A percentile compares a stretch with the other conserved stretches of the same genome.
These are phyloP conservation scores for Pristis pectinata DNA, from an alignment of 2,797 vertebrate species.

Conservation along the genomic window DNA sequence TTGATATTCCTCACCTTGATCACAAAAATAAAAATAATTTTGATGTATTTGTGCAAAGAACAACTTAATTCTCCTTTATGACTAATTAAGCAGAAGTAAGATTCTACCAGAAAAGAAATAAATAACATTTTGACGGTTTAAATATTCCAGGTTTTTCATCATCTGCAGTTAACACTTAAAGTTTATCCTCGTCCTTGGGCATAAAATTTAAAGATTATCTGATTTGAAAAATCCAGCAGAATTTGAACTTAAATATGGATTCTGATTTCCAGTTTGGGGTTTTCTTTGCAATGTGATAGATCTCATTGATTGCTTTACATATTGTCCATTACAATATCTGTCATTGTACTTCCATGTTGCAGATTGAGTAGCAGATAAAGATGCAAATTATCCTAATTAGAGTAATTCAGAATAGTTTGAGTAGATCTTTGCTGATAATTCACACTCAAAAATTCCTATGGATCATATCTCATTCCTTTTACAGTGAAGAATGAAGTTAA, in stretches of 20 bases:
- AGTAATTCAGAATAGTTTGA: neutral
- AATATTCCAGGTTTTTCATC: neutral
- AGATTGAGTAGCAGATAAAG: neutral
- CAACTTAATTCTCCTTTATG: neutral
- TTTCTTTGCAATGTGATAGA: neutral
- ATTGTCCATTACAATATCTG: neutral
- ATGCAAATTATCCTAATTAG: neutral
- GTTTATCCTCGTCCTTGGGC: neutral
- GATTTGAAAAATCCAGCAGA: neutral
- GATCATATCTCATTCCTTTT: neutral
- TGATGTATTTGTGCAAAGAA: neutral
- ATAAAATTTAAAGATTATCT: neutral
- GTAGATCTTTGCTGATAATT: neutral
- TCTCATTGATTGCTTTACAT: neutral
- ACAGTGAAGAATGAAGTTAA: neutral
- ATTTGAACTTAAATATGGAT: neutral
- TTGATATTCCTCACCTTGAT: slow-evolving; percentile 11
- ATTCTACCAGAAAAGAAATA: neutral
- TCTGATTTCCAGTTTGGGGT: neutral
- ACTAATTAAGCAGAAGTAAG: neutral
- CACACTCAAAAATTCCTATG: neutral
- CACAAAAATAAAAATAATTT: neutral
- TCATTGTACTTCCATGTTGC: neutral
- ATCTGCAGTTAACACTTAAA: neutral
- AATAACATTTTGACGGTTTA: neutral